Conservation (phyloP, 2,888 invertebrate genomes). For the Empis livida region DNA sequence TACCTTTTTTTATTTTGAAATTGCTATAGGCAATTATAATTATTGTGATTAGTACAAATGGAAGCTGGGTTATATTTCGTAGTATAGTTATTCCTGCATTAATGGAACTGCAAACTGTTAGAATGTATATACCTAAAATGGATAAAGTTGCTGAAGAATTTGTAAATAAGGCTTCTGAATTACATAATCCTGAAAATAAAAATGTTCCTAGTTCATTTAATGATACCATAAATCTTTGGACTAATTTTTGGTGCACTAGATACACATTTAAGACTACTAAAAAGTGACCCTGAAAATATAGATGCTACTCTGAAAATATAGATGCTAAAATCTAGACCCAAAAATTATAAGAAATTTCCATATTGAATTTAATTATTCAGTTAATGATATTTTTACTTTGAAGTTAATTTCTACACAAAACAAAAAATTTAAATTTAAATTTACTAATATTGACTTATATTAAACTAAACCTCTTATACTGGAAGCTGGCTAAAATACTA, state of each 20-base stretch:
- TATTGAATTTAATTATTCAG: too few species aligned
- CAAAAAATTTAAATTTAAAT: too few species aligned
- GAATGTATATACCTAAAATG: conserved; percentile 39
- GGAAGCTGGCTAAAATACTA: too few species aligned
- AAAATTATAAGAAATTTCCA: too few species aligned
- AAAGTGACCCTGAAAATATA: conserved; percentile 10
- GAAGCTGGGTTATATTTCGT: conserved; percentile 39
- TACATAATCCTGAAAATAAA: conserved; percentile 21
- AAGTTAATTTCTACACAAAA: too few species aligned
- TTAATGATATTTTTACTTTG: too few species aligned
- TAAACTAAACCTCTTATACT: too few species aligned
- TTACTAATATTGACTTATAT: too few species aligned
- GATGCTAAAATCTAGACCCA: too few species aligned
- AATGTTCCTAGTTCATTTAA: conserved; percentile 37
- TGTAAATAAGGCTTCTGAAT: conserved; percentile 17
- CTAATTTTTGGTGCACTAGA: conserved; percentile 36
- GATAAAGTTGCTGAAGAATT: conserved; percentile 31
- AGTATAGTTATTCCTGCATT: too few species aligned
- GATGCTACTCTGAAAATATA: too few species aligned
- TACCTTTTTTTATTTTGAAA: conserved; percentile 10
- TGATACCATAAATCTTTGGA: conserved; percentile 42
- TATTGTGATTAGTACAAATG: too few species aligned
- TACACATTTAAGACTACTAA: conserved; percentile 24
- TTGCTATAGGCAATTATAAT: conserved; percentile 39
- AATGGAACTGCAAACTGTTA: conserved; percentile 47